Conservation (phyloP, 2,113 vertebrate genomes). For the Cephalopterus ornatus region DNA sequence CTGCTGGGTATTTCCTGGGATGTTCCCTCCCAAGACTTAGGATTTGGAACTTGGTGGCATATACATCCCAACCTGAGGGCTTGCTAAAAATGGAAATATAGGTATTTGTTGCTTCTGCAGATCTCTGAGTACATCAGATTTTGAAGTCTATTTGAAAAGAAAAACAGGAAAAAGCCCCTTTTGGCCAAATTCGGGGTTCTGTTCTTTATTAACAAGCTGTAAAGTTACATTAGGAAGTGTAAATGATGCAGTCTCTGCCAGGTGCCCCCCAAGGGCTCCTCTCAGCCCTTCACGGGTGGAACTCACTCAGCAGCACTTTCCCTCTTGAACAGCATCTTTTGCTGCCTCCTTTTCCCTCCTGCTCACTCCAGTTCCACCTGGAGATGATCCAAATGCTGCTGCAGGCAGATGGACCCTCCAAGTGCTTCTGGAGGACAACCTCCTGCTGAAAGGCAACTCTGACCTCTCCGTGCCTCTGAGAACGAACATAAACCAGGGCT, state of each 20-base stretch:
- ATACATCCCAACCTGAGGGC: too few relatives aligned
- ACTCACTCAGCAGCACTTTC: neutral
- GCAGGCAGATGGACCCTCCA: neutral
- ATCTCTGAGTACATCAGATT: neutral
- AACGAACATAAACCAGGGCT: neutral
- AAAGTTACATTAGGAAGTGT: neutral
- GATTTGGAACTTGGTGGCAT: neutral
- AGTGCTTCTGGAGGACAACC: neutral
- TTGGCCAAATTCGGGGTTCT: neutral
- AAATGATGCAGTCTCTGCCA: neutral
- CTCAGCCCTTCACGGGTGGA: neutral
- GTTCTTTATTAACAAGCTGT: neutral
- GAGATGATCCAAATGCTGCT: neutral
- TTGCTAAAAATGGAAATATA: neutral
- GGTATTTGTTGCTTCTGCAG: neutral
- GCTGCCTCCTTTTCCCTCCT: neutral
- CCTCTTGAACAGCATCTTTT: neutral
- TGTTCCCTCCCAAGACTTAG: neutral
- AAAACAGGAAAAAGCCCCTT: neutral
- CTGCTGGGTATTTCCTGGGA: neutral
- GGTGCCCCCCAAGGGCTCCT: neutral
- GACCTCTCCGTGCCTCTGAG: neutral
- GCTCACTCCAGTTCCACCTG: neutral
- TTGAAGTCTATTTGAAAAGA: neutral
- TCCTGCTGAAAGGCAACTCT: neutral